Conservation (phyloP, 2,113 vertebrate genomes). For the Heterocephalus glaber region DNA sequence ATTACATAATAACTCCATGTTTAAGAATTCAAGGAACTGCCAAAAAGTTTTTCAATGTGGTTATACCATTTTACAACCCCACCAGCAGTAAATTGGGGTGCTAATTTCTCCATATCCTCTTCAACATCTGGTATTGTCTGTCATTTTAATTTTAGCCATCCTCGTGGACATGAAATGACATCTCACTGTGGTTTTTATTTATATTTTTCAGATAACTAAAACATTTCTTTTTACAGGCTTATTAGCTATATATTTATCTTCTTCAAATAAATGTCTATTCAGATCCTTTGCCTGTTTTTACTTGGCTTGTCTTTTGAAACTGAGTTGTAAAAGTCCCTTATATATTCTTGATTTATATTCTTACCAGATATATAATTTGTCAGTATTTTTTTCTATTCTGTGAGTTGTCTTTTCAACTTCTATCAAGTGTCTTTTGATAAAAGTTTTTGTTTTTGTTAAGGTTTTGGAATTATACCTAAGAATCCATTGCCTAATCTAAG, state of each 20-base stretch:
- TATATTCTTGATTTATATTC: not conserved
- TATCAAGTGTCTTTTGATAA: not conserved
- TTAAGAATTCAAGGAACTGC: slow-evolving; percentile 26
- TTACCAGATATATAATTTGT: not conserved
- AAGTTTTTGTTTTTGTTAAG: not conserved
- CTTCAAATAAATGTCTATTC: not conserved
- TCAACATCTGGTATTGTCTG: not conserved
- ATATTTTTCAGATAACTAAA: slow-evolving; percentile 27
- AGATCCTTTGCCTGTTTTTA: not conserved
- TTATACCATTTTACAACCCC: not conserved
- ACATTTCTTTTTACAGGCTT: not conserved
- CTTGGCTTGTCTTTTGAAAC: not conserved
- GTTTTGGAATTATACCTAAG: not conserved
- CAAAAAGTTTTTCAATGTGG: not conserved
- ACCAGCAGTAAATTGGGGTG: not conserved
- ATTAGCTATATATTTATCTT: not conserved
- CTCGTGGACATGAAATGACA: not conserved
- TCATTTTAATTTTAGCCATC: not conserved
- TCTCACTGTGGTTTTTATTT: slow-evolving; percentile 33
- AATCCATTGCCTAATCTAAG: not conserved
- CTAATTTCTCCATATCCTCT: not conserved
- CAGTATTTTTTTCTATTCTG: not conserved
- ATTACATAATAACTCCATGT: not conserved
- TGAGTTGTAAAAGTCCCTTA: slow-evolving; percentile 21
- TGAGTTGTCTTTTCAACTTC: slow-evolving; percentile 29